phyloP scores from a whole-genome alignment of 2,888 invertebrate species.

The Lysandra bellargus region DNA sequence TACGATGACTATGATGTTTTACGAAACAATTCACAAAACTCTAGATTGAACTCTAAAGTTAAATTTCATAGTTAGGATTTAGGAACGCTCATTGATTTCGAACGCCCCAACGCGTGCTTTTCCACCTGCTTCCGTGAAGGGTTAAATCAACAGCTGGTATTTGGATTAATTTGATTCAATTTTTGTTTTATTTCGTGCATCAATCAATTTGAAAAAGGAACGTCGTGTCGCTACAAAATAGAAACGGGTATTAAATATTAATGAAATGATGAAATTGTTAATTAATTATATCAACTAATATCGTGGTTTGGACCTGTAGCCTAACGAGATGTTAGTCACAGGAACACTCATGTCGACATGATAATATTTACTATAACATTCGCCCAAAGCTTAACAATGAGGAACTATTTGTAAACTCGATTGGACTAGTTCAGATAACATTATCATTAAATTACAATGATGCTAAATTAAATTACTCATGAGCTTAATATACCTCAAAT shows the following conservation, averaged over 20 bases:
- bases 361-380: constrained; percentile 14
- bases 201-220: constrained; percentile 33
- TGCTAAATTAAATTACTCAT: neutral
- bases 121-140: constrained; percentile 78
- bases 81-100: too few species aligned
- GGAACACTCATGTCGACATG: neutral
- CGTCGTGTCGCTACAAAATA: neutral
- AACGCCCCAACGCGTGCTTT: constrained; percentile 56
- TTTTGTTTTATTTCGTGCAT: constrained; percentile 55
- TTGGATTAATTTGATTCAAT: constrained; percentile 73
- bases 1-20: too few species aligned
- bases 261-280: too few species aligned
- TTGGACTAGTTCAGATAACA: neutral
- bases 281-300: neutral
- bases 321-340: neutral
- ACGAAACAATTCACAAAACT: too few species aligned
- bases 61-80: too few species aligned
- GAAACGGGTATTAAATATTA: neutral
- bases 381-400: constrained; percentile 11
- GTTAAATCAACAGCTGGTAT: constrained; percentile 73
- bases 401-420: constrained; percentile 10
- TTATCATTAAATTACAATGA: neutral
- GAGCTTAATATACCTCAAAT: neutral
- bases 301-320: neutral
- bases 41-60: too few species aligned